phyloP scores from a whole-genome alignment of 1,140 invertebrate species.

The Sesamia nonagrioides region DNA sequence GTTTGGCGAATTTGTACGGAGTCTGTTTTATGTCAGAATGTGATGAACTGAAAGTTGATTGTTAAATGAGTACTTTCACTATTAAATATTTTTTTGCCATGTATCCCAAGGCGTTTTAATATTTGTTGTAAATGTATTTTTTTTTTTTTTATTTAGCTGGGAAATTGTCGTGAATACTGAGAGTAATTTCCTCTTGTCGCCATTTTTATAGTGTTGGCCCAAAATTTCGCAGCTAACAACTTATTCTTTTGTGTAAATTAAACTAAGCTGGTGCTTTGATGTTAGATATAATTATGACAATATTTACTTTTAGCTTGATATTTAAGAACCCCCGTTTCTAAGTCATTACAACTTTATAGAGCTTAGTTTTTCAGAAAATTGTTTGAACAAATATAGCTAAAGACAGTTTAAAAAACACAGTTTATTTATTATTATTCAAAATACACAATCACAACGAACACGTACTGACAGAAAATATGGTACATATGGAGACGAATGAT shows the following conservation, averaged over 20 bases:
- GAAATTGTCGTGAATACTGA: background rate
- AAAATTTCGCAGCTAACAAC: background rate
- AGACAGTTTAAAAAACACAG: background rate
- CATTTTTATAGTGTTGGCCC: background rate
- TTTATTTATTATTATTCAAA: constrained; percentile 46
- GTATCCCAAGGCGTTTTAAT: background rate
- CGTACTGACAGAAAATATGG: constrained; percentile 60
- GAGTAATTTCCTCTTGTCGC: background rate
- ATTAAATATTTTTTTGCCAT: background rate
- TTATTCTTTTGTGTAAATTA: background rate
- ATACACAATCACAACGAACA: constrained; percentile 76
- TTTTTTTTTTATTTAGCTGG: background rate
- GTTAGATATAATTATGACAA: background rate
- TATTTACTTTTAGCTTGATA: constrained; percentile 20
- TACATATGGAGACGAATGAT: constrained; percentile 66
- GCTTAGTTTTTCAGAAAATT: background rate
- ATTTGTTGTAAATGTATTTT: background rate
- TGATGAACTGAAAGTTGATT: background rate
- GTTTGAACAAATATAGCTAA: background rate
- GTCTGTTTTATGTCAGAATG: background rate
- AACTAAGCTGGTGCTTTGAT: constrained; percentile 23
- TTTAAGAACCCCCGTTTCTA: background rate
- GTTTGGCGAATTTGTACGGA: background rate
- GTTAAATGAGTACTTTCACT: background rate
- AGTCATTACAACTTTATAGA: background rate